phyloP scores from a whole-genome alignment of 2,888 invertebrate species.

The Heteromyza rotundicornis region DNA sequence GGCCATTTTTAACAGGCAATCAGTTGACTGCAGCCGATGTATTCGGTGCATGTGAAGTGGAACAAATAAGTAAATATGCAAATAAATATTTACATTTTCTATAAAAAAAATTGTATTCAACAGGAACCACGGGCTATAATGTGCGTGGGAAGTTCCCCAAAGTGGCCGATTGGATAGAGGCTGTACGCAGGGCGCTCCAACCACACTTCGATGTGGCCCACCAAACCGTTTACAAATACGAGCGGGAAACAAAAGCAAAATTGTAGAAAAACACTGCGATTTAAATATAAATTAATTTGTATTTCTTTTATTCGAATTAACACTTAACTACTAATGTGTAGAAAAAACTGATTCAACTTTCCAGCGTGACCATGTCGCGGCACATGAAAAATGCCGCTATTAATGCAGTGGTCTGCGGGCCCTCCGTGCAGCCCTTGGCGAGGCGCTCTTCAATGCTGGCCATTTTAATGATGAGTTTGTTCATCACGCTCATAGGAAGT shows the following conservation, averaged over 20 bases:
- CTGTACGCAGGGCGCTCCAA: constrained; percentile 66
- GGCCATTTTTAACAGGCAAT: constrained; percentile 65
- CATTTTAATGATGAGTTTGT: constrained; percentile 83
- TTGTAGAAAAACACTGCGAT: neutral
- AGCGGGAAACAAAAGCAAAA: constrained; percentile 21
- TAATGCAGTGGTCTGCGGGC: constrained; percentile 86
- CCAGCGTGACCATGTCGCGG: constrained; percentile 65
- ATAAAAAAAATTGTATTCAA: neutral
- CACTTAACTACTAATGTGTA: neutral
- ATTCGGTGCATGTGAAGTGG: constrained; percentile 74
- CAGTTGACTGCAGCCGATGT: constrained; percentile 73
- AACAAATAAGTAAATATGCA: constrained; percentile 69
- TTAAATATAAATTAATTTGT: neutral
- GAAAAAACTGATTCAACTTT: constrained; percentile 42
- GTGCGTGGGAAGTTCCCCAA: constrained; percentile 66
- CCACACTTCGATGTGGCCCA: constrained; percentile 72
- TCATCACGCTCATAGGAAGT: constrained; percentile 79
- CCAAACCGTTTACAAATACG: constrained; percentile 22
- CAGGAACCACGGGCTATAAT: constrained; percentile 71
- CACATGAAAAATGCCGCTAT: constrained; percentile 86
- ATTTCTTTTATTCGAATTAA: neutral
- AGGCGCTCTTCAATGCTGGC: constrained; percentile 88
- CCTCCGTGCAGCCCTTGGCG: constrained; percentile 86
- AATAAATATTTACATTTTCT: neutral
- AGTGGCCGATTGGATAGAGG: constrained; percentile 69